Evolutionary conservation across 2,113 vertebrate species (phyloP).

Genomic region (Scortum barcoo): DNA sequence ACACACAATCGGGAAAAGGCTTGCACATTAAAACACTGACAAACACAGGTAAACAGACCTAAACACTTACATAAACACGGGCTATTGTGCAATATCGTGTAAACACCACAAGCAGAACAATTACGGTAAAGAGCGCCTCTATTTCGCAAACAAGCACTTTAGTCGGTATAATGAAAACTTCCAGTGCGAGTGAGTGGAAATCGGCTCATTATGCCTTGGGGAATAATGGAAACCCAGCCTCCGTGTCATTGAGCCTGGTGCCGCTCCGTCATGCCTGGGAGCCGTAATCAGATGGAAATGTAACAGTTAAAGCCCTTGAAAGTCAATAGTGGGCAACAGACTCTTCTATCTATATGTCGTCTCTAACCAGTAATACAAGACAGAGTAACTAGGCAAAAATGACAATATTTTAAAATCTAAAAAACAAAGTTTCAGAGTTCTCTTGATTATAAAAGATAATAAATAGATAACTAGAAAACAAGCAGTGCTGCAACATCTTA

Average conservation of each 20-base stretch:
- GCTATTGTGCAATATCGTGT: slow-evolving; percentile 42
- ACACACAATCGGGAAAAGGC: slow-evolving; percentile 6
- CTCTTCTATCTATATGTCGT: not conserved
- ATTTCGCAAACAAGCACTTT: slow-evolving; percentile 67
- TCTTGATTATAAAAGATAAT: not conserved
- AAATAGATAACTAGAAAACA: not conserved
- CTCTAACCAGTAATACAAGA: not conserved
- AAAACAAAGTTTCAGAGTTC: not conserved
- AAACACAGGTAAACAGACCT: slow-evolving; percentile 53
- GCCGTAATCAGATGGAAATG: slow-evolving; percentile 49
- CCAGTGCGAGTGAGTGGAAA: slow-evolving; percentile 56
- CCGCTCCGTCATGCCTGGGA: slow-evolving; percentile 47
- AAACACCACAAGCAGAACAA: slow-evolving; percentile 61
- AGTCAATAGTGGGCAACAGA: slow-evolving; percentile 37
- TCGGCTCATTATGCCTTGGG: slow-evolving; percentile 66
- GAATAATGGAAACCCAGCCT: slow-evolving; percentile 64
- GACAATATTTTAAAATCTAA: not conserved
- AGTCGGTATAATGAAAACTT: slow-evolving; percentile 73
- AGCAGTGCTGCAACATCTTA: not conserved
- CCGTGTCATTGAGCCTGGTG: slow-evolving; percentile 50
- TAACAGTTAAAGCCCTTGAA: slow-evolving; percentile 49
- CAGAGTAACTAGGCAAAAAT: not conserved
- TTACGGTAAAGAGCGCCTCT: slow-evolving; percentile 67
- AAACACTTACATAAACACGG: slow-evolving; percentile 40
- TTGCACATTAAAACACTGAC: slow-evolving; percentile 19